Base-by-base conservation (phyloP, 2,113 vertebrate species). In the Sakesphorus luctuosus region DNA sequence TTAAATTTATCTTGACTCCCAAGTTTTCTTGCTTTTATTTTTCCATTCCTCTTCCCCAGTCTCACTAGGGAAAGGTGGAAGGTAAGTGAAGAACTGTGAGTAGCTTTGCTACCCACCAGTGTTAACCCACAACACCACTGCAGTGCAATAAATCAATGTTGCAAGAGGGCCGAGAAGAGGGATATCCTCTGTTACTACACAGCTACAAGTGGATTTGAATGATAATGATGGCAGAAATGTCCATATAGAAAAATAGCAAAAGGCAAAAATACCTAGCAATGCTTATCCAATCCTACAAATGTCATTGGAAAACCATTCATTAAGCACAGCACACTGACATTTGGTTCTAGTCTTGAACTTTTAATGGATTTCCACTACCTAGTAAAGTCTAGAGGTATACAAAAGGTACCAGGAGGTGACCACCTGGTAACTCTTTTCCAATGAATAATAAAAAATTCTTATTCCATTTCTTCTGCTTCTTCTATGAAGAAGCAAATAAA, bases 401-500 rank as follows among this genome's bases (percentile, higher is more conserved):
- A 62, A 91, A 93, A 82, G 28, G 8, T 62, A 50, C 50, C 59
- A 89, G 65, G 18, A 83, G 23, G 10, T 84, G 44, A 33, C 38
- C 56, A 40, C 18, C 52, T 87, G 69, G 72, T 43, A 79, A 62
- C 6, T 13, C 16, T 72, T 90, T 77, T 91, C 46, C 69, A 61
- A 36, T 4, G 8, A 95, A 87, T 40, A 87, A 71, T 75, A 72
- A 76, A 16, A 90, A 96, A 93, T 38, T 72, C 14, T 44, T 95
- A n/a, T 69, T 89, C 26, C 6, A 33, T 81, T 87, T 85, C 53
- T 93, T 77, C 47, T 66, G 14, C 24, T 63, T 38, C 43, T 88
- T 79, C 21, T 77, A 58, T n/a, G 29, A 63, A 82, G 36, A 62
- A 75, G 23, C 3, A 87, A 68, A 84, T 20, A 49, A 36, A 65